These are phyloP conservation scores for Neodon shergylaensis DNA, from an alignment of 2,113 vertebrate genomes.

Conservation along the genomic window DNA sequence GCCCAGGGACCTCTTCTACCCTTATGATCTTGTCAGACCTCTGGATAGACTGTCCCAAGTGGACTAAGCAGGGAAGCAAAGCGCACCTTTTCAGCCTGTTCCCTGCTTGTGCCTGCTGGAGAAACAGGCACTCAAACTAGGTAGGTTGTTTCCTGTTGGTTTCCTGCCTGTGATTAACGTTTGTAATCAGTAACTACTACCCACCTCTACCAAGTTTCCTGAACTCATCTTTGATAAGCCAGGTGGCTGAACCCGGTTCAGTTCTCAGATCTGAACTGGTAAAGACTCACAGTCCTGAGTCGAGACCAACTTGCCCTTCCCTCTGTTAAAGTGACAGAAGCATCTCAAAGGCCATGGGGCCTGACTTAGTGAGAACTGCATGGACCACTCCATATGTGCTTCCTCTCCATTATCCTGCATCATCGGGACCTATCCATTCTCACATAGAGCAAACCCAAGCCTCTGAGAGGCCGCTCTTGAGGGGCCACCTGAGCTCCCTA, in stretches of 20 bases:
- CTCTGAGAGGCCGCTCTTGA: neutral
- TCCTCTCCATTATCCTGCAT: neutral
- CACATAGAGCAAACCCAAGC: neutral
- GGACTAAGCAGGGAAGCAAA: neutral
- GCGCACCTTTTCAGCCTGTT: neutral
- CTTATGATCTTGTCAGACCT: neutral
- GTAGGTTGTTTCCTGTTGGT: neutral
- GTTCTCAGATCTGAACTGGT: neutral
- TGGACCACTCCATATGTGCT: neutral
- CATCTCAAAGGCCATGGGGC: neutral
- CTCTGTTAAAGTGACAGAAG: neutral
- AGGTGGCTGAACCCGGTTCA: neutral
- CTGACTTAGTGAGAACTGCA: neutral
- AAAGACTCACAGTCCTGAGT: neutral
- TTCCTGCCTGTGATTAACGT: neutral
- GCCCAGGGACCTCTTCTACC: neutral
- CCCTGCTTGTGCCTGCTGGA: neutral
- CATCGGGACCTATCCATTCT: neutral
- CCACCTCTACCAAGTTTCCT: neutral
- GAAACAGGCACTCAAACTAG: neutral
- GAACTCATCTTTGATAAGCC: neutral
- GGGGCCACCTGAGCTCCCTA: neutral
- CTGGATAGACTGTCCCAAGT: too few species aligned
- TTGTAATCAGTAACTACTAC: neutral
- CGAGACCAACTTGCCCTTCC: fast-evolving